Evolutionary conservation across 2,797 vertebrate genomes (phyloP), one percentile per base, ranked within the genome.

Genomic region (Alosa sapidissima): DNA sequence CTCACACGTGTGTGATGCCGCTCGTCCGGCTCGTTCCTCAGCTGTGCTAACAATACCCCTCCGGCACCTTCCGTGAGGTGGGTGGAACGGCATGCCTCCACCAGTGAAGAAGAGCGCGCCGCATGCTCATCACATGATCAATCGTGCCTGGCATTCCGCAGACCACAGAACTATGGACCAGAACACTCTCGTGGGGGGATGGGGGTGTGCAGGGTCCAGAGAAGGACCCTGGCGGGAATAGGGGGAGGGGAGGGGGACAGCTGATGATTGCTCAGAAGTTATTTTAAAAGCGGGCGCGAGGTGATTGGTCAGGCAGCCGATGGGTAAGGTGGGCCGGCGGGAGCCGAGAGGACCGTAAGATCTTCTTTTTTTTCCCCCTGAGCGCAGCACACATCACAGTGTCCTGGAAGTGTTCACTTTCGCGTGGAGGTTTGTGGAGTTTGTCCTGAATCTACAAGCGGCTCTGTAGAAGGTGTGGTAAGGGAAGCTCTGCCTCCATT

Each of bases 271-370:
- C 83, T 89, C 85, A 72, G 84, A 3, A 14, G 93, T 94, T 96
- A 95, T 96, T 96, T 96, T 95, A 95, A 95, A 89, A 91, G 54
- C 81, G 75, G 85, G 88, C 81, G 83, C 83, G 81, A 88, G 89
- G 90, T 91, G 89, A 91, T 88, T 91, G 92, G 92, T 89, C 33
- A 84, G 87, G 86, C 86, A 54, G 49, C 86, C 89, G 68, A 82
- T 81, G 84, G 89, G 84, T 92, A 47, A 78, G 88, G 88, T 83
- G 91, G 88, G 88, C 88, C 81, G 83, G 13, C 65, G 19, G 72
- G 36, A 78, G 16, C 72, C 16, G 36, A 78, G 72, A 47, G 72
- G 72, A 78, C 72, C 19, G 36, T 9, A 36, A 78, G 72, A 78
- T 45, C 41, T 72, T 47, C 21, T 47, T 47, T 78, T 33, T 47